A percentile compares a stretch with the other conserved stretches of the same genome.
These are phyloP conservation scores for Hirundo rustica DNA, from an alignment of 2,797 vertebrate genomes.

Conservation along the genomic window DNA sequence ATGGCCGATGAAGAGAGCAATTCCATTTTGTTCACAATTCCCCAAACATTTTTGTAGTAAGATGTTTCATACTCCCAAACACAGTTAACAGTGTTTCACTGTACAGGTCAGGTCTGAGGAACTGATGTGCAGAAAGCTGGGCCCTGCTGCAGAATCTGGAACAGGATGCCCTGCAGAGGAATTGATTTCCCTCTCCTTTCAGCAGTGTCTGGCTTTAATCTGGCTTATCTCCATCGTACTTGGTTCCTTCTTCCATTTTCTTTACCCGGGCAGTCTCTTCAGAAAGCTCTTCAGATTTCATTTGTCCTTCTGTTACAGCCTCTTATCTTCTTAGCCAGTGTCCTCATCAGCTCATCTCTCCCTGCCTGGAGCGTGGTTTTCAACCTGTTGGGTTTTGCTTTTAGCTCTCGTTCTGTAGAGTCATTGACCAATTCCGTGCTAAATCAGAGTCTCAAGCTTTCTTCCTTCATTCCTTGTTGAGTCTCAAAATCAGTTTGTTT, in stretches of 20 bases:
- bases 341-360: background rate
- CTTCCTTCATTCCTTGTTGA: background rate
- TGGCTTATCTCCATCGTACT: background rate
- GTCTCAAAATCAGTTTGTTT: background rate
- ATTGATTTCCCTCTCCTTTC: no score
- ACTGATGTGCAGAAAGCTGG: background rate
- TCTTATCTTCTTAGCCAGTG: background rate
- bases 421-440: background rate
- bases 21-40: background rate
- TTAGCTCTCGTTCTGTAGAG: background rate
- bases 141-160: background rate
- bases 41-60: background rate
- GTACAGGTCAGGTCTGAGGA: background rate
- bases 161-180: background rate
- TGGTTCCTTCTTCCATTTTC: background rate
- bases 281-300: background rate
- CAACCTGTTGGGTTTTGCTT: background rate
- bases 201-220: background rate
- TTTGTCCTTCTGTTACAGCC: background rate
- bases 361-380: background rate
- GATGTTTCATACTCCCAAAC: background rate
- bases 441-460: background rate
- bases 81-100: background rate
- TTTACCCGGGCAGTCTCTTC: background rate
- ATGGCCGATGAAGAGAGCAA: background rate